Evolutionary conservation across 2,888 invertebrate genomes (phyloP).

Genomic region (Spatulosminthurus flaviceps): DNA sequence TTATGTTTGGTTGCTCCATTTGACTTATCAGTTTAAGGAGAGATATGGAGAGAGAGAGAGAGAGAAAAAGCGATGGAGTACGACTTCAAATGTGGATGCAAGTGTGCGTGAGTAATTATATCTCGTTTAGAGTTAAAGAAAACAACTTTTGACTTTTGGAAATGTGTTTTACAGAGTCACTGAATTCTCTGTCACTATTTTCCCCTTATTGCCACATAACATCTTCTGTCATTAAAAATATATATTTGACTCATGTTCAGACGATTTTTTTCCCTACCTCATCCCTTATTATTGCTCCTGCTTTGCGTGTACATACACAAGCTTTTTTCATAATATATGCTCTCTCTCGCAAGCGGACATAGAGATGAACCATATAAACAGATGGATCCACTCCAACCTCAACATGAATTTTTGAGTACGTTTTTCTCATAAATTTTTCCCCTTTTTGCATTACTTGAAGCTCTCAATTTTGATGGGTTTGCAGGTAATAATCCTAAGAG

Average conservation of each 20-base stretch:
- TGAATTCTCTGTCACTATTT: slow-evolving; percentile 16
- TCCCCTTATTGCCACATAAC: not conserved
- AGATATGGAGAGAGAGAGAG: not conserved
- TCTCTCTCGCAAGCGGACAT: not conserved
- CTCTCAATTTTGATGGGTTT: not conserved
- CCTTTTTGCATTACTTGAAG: not conserved
- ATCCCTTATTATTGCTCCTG: too few relatives aligned
- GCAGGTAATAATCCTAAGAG: not conserved
- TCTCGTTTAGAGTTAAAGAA: slow-evolving; percentile 39
- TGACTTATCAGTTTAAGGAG: not conserved
- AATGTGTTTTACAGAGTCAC: slow-evolving; percentile 40
- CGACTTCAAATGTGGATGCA: slow-evolving; percentile 36
- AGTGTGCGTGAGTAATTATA: slow-evolving; percentile 45
- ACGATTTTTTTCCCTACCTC: not conserved
- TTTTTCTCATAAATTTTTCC: slow-evolving; percentile 4
- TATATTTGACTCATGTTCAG: not conserved
- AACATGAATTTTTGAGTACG: not conserved
- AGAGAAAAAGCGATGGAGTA: not conserved
- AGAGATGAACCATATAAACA: not conserved
- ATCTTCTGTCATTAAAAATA: not conserved
- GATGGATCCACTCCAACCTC: not conserved
- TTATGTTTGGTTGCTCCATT: not conserved
- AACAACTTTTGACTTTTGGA: slow-evolving; percentile 46
- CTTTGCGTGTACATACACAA: too few relatives aligned
- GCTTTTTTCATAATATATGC: too few relatives aligned